Evolutionary conservation across 2,888 invertebrate genomes (phyloP), one percentile per base, ranked within the genome.

Genomic region (Tricholauxania praeusta): DNA sequence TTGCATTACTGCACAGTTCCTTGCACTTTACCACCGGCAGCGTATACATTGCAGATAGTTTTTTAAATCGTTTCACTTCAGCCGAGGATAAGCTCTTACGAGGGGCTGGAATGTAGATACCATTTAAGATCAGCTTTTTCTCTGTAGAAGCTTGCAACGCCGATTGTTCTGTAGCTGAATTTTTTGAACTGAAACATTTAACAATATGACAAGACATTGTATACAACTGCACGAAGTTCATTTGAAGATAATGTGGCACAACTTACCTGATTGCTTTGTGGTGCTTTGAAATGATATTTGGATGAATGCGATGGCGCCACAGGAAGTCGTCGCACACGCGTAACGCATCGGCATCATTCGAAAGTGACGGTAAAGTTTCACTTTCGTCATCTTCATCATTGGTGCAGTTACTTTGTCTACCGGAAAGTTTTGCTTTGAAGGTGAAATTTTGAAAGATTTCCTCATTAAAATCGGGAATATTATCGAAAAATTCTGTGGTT

Each of bases 221-320:
- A 39, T 7, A 39, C 39, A 39, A 39, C 10, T 39, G 0, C 2
- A 4, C 8, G 39, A 39, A 39, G 39, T 39, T 39, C 2, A 39
- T 39, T 39, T 39, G 39, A 39, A 39, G 39, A 8, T 39, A 51
- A 51, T 64, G 48, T 5, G 64, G 12, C 22, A 47, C 80, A 79
- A 71, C 84, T 79, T 81, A 88, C 87, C 88, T 88, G 78, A 90
- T 85, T 72, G 89, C 88, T 81, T 89, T 89, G 78, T 89, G 89
- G 85, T 93, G 91, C 28, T 19, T 15, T n/a, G 94, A 94, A 88
- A 94, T 94, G 88, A 94, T 93, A 85, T 94, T 93, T 0, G 93
- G 92, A 39, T 91, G 91, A 82, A 93, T 92, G 80, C 92, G 90
- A 86, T 93, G 90, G 63, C 89, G 88, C 76, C 89, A 89, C 73